These are phyloP conservation scores for Podarcis cretensis DNA, from an alignment of 2,113 vertebrate genomes.

Conservation along the genomic window DNA sequence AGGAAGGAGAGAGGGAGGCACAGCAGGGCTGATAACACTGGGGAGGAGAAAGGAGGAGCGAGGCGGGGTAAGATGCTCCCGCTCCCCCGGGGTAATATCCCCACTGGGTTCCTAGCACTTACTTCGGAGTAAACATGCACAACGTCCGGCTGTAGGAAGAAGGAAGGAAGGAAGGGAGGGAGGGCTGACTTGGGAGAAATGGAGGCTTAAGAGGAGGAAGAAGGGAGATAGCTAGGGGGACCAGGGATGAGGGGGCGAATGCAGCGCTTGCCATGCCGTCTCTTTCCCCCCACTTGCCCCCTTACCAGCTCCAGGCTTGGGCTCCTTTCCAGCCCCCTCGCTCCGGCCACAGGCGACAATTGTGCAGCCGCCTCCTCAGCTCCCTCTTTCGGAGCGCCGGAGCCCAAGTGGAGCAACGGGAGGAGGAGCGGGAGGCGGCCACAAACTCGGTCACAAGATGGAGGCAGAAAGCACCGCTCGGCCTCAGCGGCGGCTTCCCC, in stretches of 20 bases:
- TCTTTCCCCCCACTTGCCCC: background rate
- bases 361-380: background rate
- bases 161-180: background rate
- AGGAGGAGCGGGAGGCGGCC: background rate
- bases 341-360: background rate
- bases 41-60: background rate
- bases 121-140: background rate
- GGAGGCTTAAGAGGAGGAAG: background rate
- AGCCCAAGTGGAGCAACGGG: background rate
- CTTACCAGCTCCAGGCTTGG: slow-evolving; percentile 18
- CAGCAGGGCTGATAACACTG: too few relatives aligned
- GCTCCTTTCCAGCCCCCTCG: background rate
- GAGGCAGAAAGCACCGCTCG: background rate
- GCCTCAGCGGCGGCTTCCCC: background rate
- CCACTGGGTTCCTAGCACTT: too few relatives aligned
- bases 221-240: background rate
- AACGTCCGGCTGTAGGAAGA: background rate
- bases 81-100: too few relatives aligned
- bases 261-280: background rate
- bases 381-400: background rate
- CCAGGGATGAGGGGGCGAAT: background rate
- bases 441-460: background rate
- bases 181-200: background rate
- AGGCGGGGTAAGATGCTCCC: too few relatives aligned
- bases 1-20: background rate